These are phyloP conservation scores for Agrenia bidenticulata DNA, from an alignment of 2,888 invertebrate species.

Conservation along the genomic window DNA sequence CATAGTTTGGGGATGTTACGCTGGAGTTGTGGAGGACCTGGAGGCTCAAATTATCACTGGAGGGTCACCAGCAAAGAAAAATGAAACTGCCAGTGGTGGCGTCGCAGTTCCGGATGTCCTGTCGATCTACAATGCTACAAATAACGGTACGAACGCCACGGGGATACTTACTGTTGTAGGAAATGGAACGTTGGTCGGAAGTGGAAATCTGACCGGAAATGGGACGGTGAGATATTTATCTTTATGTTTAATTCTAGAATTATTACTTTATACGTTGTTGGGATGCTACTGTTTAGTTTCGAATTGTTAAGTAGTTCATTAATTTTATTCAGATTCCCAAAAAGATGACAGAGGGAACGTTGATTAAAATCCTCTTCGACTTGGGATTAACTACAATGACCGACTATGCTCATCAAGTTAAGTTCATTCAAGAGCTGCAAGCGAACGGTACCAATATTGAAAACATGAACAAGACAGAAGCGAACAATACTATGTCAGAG, in stretches of 20 bases:
- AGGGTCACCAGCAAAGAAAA: not conserved
- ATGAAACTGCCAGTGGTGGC: not conserved
- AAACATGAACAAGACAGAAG: constrained; percentile 38
- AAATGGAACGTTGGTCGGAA: constrained; percentile 14
- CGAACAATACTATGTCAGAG: constrained; percentile 31
- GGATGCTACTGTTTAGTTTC: too few relatives aligned
- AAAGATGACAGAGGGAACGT: constrained; percentile 45
- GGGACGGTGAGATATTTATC: constrained; percentile 13
- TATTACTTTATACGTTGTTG: too few relatives aligned
- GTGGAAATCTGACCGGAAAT: constrained; percentile 18
- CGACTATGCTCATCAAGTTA: constrained; percentile 46
- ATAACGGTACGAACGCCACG: constrained; percentile 3
- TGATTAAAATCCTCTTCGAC: constrained; percentile 45
- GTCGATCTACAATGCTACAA: not conserved
- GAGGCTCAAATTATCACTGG: constrained; percentile 39
- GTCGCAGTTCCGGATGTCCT: not conserved
- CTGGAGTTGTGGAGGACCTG: constrained; percentile 34
- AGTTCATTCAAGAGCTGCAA: constrained; percentile 45
- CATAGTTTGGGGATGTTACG: not conserved
- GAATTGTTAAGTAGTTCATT: too few relatives aligned
- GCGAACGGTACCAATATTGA: constrained; percentile 49
- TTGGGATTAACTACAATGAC: constrained; percentile 41
- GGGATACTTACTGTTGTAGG: constrained; percentile 19
- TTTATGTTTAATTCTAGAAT: too few relatives aligned
- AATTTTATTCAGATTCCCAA: constrained; percentile 23